phyloP scores from a whole-genome alignment of 2,888 invertebrate genomes.

The Agrochola circellaris region DNA sequence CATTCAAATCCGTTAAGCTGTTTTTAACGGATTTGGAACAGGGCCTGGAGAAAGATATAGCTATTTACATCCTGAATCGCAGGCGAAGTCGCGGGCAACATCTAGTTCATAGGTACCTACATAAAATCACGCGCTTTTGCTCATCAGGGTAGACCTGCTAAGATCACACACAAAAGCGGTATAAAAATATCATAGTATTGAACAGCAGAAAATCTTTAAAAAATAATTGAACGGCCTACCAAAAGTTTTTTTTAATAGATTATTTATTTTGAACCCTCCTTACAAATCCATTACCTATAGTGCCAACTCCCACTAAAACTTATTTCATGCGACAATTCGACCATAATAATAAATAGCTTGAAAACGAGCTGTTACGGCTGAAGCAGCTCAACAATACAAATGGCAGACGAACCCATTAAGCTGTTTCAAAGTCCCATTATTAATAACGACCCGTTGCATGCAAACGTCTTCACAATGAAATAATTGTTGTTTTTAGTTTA shows the following conservation, averaged over 20 bases:
- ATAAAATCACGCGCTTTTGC: too few relatives aligned
- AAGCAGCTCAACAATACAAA: conserved; percentile 26
- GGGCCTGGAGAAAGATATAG: too few relatives aligned
- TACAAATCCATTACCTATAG: not conserved
- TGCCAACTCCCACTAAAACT: not conserved
- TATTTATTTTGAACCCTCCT: not conserved
- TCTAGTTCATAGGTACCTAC: too few relatives aligned
- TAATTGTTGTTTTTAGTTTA: conserved; percentile 15
- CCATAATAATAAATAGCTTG: conserved; percentile 27
- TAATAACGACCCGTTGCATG: conserved; percentile 22
- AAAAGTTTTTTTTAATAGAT: not conserved
- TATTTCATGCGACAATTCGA: not conserved
- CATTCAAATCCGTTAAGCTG: too few relatives aligned
- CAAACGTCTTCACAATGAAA: conserved; percentile 39
- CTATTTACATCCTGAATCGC: too few relatives aligned
- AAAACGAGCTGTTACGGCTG: conserved; percentile 19
- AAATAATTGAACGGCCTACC: too few relatives aligned
- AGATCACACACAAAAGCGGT: too few relatives aligned
- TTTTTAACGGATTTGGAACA: too few relatives aligned
- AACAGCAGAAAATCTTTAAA: too few relatives aligned
- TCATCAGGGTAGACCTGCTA: too few relatives aligned
- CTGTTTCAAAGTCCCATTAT: conserved; percentile 33
- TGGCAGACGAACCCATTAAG: conserved; percentile 24
- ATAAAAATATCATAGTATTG: too few relatives aligned
- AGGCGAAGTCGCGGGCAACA: too few relatives aligned